Percentiles rank a stretch among this genome's conserved stretches.
Conservation (phyloP, 2,888 invertebrate genomes). For the Ethmia dodecea region DNA sequence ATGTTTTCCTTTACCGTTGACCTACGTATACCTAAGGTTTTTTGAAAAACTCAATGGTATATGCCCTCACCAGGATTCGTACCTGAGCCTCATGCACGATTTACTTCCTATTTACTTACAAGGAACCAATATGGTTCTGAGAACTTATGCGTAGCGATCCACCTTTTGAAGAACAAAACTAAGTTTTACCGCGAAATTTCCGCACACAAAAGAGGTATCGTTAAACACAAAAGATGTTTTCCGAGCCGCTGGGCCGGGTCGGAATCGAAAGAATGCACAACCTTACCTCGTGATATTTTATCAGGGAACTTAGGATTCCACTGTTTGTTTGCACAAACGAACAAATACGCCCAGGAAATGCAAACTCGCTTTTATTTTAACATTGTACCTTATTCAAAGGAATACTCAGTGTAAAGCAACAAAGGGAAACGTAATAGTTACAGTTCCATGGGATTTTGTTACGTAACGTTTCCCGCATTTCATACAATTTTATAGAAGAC, state of each 20-base stretch:
- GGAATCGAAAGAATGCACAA: slow-evolving; percentile 58
- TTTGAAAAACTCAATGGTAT: too few species aligned
- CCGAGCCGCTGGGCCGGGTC: slow-evolving; percentile 48
- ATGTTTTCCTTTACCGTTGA: too few species aligned
- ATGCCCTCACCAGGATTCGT: too few species aligned
- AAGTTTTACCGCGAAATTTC: slow-evolving; percentile 16
- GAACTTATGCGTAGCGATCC: too few species aligned
- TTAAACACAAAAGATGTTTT: slow-evolving; percentile 54
- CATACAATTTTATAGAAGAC: too few species aligned
- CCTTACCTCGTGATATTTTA: slow-evolving; percentile 63
- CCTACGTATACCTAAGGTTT: too few species aligned
- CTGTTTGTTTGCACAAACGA: slow-evolving; percentile 61
- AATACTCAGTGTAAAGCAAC: slow-evolving; percentile 45
- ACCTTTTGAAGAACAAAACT: too few species aligned
- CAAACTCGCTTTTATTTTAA: slow-evolving; percentile 59
- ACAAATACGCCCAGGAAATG: slow-evolving; percentile 61
- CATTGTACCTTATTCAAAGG: slow-evolving; percentile 58
- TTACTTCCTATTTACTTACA: too few species aligned
- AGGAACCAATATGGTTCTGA: too few species aligned
- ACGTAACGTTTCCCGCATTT: slow-evolving; percentile 18
- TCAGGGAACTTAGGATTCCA: slow-evolving; percentile 56
- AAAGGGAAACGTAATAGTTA: slow-evolving; percentile 42
- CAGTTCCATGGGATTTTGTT: slow-evolving; percentile 6
- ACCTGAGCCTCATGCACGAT: too few species aligned
- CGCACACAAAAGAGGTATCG: slow-evolving; percentile 25